A percentile compares a stretch with the other conserved stretches of the same genome.
Evolutionary conservation across 2,113 vertebrate species (phyloP).

Genomic region (Calyptomena viridis): DNA sequence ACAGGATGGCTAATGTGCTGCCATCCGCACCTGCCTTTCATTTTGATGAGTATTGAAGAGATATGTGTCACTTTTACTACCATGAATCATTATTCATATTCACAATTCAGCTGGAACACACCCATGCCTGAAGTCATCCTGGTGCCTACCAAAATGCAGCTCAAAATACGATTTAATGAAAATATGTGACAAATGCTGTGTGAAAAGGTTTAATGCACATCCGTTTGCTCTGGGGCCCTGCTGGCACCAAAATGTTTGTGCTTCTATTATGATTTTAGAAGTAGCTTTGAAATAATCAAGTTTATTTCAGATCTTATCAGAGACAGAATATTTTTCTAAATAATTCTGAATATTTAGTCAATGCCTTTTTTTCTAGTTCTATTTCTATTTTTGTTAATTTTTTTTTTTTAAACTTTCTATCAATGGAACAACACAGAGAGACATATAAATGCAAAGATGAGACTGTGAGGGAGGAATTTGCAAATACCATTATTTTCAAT

Average conservation of each 20-base stretch:
- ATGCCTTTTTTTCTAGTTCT: neutral
- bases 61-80: neutral
- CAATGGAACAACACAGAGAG: neutral
- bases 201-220: neutral
- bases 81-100: neutral
- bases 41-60: neutral
- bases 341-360: neutral
- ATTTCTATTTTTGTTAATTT: neutral
- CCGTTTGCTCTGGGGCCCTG: accelerated
- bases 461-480: neutral
- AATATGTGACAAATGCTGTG: neutral
- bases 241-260: neutral
- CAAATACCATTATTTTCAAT: neutral
- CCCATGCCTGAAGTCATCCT: neutral
- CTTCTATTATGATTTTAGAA: neutral
- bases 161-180: neutral
- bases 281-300: neutral
- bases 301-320: neutral
- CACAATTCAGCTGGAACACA: neutral
- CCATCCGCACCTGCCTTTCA: neutral
- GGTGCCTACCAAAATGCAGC: neutral
- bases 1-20: neutral
- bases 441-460: neutral
- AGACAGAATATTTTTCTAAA: neutral
- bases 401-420: neutral